Conservation (phyloP, 1,140 invertebrate species). For the Euglossa dilemma region DNA sequence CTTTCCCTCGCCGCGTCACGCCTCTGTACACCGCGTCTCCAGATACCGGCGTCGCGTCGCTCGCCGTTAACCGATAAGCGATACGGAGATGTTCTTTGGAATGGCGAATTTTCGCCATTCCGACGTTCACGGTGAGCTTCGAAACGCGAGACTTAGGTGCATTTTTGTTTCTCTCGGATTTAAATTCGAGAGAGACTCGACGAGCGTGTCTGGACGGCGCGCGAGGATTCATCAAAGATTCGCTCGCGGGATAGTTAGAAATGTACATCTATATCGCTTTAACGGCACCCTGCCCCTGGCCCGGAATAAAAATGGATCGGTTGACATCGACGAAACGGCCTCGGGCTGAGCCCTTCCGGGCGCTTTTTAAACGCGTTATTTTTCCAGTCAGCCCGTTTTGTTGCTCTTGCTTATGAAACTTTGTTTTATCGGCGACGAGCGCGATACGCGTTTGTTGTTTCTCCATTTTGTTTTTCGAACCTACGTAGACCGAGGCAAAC, state of each 20-base stretch:
- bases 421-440: conserved; percentile 5
- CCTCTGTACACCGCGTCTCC: not conserved
- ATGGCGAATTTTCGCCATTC: too few relatives aligned
- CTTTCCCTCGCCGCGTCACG: conserved; percentile 9
- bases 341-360: not conserved
- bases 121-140: too few relatives aligned
- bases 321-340: conserved; percentile 8
- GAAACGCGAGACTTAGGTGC: too few relatives aligned
- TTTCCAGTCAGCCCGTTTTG: conserved; percentile 15
- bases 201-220: too few relatives aligned
- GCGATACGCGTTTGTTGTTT: not conserved
- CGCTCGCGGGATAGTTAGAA: conserved; percentile 15
- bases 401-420: not conserved
- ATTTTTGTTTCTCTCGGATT: not conserved
- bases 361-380: conserved; percentile 29
- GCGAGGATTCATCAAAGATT: conserved; percentile 1
- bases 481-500: not conserved
- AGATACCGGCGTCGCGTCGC: not conserved
- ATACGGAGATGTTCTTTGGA: too few relatives aligned
- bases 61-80: not conserved
- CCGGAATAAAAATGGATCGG: conserved; percentile 28
- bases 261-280: conserved; percentile 20
- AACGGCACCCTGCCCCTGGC: conserved; percentile 12
- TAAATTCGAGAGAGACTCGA: not conserved
- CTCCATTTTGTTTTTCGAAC: not conserved